Conservation (phyloP, 1,140 invertebrate species). For the Drosophila cardini region DNA sequence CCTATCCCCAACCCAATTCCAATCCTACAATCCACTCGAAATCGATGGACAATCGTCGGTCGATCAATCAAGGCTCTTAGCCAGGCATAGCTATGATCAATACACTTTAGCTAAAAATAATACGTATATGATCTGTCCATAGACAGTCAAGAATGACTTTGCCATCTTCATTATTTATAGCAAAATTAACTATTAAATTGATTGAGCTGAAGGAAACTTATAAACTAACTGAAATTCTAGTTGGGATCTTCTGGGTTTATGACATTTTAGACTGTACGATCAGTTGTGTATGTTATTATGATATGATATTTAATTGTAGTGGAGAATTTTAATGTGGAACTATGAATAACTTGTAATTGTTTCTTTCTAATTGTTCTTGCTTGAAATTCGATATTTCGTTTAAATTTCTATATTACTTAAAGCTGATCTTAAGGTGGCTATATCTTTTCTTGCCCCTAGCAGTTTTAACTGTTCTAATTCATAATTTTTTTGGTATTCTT, state of each 20-base stretch:
- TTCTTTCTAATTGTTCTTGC: too few relatives aligned
- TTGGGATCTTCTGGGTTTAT: background rate
- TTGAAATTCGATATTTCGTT: too few relatives aligned
- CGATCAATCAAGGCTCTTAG: constrained; percentile 70
- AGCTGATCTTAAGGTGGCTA: too few relatives aligned
- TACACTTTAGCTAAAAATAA: constrained; percentile 74
- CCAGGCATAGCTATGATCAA: constrained; percentile 44
- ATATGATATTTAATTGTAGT: background rate
- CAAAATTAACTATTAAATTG: background rate
- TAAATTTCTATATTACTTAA: too few relatives aligned
- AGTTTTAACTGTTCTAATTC: too few relatives aligned
- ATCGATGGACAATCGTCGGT: constrained; percentile 57
- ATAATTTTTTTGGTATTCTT: too few relatives aligned
- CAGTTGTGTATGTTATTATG: background rate
- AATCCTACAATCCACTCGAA: constrained; percentile 17
- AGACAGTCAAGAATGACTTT: background rate
- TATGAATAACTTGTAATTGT: too few relatives aligned
- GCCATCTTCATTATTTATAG: constrained; percentile 16
- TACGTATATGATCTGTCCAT: constrained; percentile 6
- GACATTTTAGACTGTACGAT: background rate
- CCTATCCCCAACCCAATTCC: constrained; percentile 17
- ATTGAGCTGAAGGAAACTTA: background rate
- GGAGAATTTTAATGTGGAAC: too few relatives aligned
- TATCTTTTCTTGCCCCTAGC: too few relatives aligned
- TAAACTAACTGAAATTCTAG: background rate